phyloP scores from a whole-genome alignment of 2,888 invertebrate genomes.

The Cataglyphis livida region DNA sequence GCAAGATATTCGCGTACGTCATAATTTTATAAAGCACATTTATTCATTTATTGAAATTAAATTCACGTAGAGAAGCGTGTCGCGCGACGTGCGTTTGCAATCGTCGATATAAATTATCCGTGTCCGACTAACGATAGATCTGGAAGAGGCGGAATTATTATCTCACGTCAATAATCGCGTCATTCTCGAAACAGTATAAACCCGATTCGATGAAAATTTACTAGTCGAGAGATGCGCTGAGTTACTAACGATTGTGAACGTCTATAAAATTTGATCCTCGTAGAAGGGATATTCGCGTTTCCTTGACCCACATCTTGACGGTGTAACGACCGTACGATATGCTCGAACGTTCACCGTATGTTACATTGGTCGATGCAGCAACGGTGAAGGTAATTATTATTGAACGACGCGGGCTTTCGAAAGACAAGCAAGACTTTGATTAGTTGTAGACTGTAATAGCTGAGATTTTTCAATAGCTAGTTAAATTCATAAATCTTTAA shows the following conservation, averaged over 20 bases:
- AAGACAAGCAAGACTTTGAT: conserved; percentile 9
- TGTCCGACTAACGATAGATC: no score
- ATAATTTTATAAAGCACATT: background rate
- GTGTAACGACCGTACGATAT: background rate
- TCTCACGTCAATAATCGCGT: background rate
- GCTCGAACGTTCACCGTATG: conserved; percentile 6
- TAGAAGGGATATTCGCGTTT: conserved; percentile 31
- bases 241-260: conserved; percentile 28
- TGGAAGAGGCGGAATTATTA: background rate
- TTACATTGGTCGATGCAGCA: conserved; percentile 3
- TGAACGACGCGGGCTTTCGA: conserved; percentile 2
- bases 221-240: background rate
- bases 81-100: no score
- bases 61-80: no score
- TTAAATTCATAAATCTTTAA: conserved; percentile 3
- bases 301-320: conserved; percentile 65
- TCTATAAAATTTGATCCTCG: conserved; percentile 14
- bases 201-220: background rate
- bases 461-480: background rate
- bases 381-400: conserved; percentile 19
- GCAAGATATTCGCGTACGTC: background rate
- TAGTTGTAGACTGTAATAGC: background rate
- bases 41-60: background rate
- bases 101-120: no score
- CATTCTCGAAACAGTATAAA: background rate